phyloP scores from a whole-genome alignment of 2,797 vertebrate genomes.

The Leptoclinus maculatus region DNA sequence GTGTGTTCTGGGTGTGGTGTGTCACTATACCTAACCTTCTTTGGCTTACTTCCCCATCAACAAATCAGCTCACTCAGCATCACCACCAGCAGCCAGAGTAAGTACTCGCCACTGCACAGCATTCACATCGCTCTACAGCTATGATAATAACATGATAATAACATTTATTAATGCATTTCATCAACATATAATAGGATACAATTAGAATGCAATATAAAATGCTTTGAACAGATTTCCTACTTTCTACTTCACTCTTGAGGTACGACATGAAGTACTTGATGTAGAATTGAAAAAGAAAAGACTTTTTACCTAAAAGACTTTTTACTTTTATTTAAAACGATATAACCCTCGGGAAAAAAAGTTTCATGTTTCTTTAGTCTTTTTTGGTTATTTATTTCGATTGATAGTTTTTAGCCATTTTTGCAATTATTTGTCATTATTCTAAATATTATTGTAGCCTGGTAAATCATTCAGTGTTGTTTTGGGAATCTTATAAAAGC shows the following conservation, averaged over 20 bases:
- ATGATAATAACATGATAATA: background rate
- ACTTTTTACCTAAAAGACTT: background rate
- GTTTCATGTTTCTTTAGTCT: background rate
- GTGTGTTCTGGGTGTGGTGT: constrained; percentile 44
- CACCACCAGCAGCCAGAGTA: constrained; percentile 64
- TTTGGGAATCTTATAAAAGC: background rate
- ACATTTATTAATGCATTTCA: background rate
- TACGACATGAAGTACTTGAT: background rate
- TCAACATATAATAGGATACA: background rate
- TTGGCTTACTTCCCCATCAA: constrained; percentile 78
- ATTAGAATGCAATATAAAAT: background rate
- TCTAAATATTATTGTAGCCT: background rate
- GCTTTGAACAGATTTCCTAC: background rate
- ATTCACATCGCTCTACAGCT: background rate
- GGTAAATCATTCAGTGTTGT: background rate
- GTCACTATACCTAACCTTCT: constrained; percentile 41
- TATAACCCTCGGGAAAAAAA: background rate
- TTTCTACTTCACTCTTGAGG: background rate
- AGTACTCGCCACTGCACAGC: constrained; percentile 42
- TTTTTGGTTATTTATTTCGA: background rate
- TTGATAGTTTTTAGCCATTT: background rate
- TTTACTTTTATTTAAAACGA: background rate
- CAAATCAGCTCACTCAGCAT: constrained; percentile 56
- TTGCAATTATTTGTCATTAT: background rate
- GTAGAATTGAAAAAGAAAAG: too few relatives aligned